phyloP scores from a whole-genome alignment of 2,113 vertebrate genomes.

The Atlantisia rogersi region DNA sequence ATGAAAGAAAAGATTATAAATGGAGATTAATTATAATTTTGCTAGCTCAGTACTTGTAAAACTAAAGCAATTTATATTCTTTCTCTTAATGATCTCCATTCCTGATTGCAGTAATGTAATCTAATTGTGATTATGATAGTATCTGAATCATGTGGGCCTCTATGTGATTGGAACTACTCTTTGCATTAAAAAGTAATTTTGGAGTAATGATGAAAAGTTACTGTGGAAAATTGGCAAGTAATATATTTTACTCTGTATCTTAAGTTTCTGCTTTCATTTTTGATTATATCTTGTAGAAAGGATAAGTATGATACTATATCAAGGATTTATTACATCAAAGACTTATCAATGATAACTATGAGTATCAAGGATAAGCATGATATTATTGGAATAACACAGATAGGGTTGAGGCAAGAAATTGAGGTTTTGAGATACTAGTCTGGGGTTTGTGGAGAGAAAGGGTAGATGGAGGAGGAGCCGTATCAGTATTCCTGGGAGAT shows the following conservation, averaged over 20 bases:
- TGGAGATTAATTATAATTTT: slow-evolving; percentile 99
- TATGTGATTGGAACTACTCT: slow-evolving; percentile 99
- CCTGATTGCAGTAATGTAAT: slow-evolving; percentile 99
- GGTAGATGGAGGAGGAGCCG: neutral
- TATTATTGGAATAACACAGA: slow-evolving; percentile 71
- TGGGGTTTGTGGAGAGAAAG: slow-evolving; percentile 49
- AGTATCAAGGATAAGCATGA: slow-evolving; percentile 71
- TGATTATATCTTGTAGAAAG: slow-evolving; percentile 83
- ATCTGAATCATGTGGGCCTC: slow-evolving; percentile 99
- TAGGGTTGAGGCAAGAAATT: slow-evolving; percentile 68
- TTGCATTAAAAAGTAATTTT: slow-evolving; percentile 99
- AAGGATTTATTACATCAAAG: slow-evolving; percentile 84
- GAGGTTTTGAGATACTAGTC: slow-evolving; percentile 65
- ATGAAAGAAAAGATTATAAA: slow-evolving; percentile 97
- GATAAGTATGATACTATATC: slow-evolving; percentile 80
- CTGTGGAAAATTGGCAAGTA: slow-evolving; percentile 99
- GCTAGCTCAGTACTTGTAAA: slow-evolving; percentile 99
- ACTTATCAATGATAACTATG: slow-evolving; percentile 76
- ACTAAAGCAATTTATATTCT: slow-evolving; percentile 99
- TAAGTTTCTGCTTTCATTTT: slow-evolving; percentile 86
- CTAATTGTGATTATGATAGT: slow-evolving; percentile 99
- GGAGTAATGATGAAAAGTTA: slow-evolving; percentile 99
- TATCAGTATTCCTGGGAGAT: slow-evolving; percentile 57
- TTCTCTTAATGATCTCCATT: slow-evolving; percentile 99
- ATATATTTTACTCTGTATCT: slow-evolving; percentile 92